Percentiles rank a stretch among this genome's conserved stretches.
These are phyloP conservation scores for Drosophila putrida DNA, from an alignment of 2,888 invertebrate species.

Conservation along the genomic window DNA sequence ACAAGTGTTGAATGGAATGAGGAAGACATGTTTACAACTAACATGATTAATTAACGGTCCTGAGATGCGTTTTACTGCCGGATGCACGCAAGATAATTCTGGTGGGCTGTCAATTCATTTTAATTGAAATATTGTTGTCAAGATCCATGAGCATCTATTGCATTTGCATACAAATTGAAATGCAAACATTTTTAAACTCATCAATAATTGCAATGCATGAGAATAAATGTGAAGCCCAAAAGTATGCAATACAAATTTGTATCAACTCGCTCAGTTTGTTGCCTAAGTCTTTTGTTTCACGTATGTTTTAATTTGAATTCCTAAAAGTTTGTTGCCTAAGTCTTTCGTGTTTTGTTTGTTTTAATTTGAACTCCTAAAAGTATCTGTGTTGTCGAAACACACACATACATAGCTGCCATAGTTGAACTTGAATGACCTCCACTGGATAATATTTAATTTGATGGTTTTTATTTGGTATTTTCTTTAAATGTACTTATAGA, in stretches of 20 bases:
- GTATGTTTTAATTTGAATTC: neutral
- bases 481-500: too few species aligned
- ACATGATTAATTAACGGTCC: conserved; percentile 36
- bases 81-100: conserved; percentile 48
- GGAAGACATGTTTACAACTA: conserved; percentile 56
- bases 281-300: conserved; percentile 58
- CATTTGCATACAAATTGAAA: conserved; percentile 73
- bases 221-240: conserved; percentile 1
- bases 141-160: conserved; percentile 40
- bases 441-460: neutral
- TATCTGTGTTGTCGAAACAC: neutral
- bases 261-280: conserved; percentile 37
- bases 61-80: conserved; percentile 60
- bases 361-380: too few species aligned
- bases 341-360: too few species aligned
- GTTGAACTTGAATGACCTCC: conserved; percentile 17
- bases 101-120: conserved; percentile 38
- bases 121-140: conserved; percentile 60
- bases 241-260: conserved; percentile 34
- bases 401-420: neutral
- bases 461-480: neutral
- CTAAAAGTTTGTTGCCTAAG: conserved; percentile 24
- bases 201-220: conserved; percentile 2
- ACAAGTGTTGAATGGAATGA: conserved; percentile 59
- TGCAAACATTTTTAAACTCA: conserved; percentile 19